These are phyloP conservation scores for Nemoura dubitans DNA, from an alignment of 2,888 invertebrate genomes.

Conservation along the genomic window DNA sequence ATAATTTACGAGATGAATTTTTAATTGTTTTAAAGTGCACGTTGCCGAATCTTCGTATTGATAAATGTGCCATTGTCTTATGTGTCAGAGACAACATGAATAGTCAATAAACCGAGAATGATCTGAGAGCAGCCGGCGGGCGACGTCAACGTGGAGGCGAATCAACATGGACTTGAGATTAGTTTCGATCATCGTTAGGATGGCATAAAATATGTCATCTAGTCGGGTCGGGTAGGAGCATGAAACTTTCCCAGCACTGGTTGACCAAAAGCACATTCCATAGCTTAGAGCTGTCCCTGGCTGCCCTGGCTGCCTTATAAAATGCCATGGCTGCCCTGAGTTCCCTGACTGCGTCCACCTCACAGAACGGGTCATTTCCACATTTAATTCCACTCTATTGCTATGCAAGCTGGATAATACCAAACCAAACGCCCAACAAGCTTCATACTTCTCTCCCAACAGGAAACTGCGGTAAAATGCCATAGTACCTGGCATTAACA, in stretches of 20 bases:
- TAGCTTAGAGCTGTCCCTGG: neutral
- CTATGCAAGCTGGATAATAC: neutral
- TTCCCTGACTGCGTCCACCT: neutral
- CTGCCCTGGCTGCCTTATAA: too few relatives aligned
- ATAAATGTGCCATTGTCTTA: neutral
- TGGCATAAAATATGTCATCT: neutral
- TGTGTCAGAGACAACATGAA: neutral
- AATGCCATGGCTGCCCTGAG: neutral
- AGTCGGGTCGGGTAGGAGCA: neutral
- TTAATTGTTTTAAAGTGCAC: neutral
- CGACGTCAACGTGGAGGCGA: neutral
- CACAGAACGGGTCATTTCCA: neutral
- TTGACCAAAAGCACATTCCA: neutral
- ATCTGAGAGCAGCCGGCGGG: neutral
- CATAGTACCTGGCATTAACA: slow-evolving; percentile 13
- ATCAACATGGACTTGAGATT: neutral
- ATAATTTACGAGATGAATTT: neutral
- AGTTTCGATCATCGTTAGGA: neutral
- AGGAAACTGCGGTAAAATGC: slow-evolving; percentile 5
- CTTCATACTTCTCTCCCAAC: neutral
- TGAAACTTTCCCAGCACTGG: neutral
- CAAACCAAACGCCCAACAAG: neutral
- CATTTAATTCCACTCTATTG: slow-evolving; percentile 23
- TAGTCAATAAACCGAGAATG: neutral
- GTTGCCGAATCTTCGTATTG: neutral